These are phyloP conservation scores for Limnothrissa miodon DNA, from an alignment of 2,113 vertebrate genomes.

Conservation along the genomic window DNA sequence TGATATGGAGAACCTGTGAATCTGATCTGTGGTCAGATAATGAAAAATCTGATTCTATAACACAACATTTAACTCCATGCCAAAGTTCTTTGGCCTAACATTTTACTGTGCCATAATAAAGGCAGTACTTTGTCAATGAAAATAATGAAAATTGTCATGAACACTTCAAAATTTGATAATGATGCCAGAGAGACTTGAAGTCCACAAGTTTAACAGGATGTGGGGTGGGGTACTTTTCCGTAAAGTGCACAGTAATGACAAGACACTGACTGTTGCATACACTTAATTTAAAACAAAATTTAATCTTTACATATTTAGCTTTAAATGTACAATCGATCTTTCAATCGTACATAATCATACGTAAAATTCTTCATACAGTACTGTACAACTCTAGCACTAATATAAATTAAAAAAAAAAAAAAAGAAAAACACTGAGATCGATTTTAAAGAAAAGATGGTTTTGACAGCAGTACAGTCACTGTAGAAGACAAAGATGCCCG, in stretches of 20 bases:
- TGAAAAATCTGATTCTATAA: too few species aligned
- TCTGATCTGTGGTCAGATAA: too few species aligned
- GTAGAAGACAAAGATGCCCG: conserved; percentile 42
- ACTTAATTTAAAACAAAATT: conserved; percentile 70
- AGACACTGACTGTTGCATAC: conserved; percentile 5
- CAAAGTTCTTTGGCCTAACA: too few species aligned
- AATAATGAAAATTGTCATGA: too few species aligned
- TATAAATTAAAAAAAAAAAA: conserved; percentile 87
- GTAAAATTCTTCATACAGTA: conserved; percentile 79
- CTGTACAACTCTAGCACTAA: conserved; percentile 86
- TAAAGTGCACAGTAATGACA: background rate
- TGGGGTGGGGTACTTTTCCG: too few species aligned
- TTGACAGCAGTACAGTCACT: conserved; percentile 65
- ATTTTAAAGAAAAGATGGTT: conserved; percentile 79
- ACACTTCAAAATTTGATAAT: too few species aligned
- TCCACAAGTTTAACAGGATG: too few species aligned
- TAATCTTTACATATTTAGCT: conserved; percentile 68
- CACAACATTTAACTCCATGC: too few species aligned
- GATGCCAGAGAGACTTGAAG: too few species aligned
- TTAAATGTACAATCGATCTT: conserved; percentile 85
- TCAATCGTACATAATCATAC: conserved; percentile 79
- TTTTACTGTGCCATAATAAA: too few species aligned
- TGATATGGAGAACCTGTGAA: too few species aligned
- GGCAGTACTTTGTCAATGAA: too few species aligned
- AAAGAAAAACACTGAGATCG: conserved; percentile 71